Percentiles rank a stretch among this genome's conserved stretches.
Evolutionary conservation across 1,140 invertebrate species (phyloP).

Genomic region (Venturia canescens): DNA sequence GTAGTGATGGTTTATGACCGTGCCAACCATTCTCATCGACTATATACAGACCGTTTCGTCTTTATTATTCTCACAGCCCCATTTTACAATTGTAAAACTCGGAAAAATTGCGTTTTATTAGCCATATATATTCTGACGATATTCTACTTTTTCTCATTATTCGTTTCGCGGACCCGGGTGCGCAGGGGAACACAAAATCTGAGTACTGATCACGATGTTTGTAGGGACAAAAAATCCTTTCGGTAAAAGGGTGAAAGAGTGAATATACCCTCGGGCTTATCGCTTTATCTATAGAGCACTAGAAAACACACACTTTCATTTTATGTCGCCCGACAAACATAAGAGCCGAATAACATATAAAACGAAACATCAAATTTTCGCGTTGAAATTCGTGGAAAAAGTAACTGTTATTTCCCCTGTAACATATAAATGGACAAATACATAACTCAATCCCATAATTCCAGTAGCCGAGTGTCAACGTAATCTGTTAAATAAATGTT

Average conservation of each 20-base stretch:
- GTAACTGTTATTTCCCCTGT: too few species aligned
- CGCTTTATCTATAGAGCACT: too few species aligned
- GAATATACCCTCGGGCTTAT: too few species aligned
- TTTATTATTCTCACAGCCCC: conserved; percentile 8
- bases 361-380: too few species aligned
- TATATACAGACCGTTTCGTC: background rate
- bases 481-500: too few species aligned
- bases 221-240: background rate
- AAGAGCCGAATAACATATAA: too few species aligned
- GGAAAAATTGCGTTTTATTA: conserved; percentile 8
- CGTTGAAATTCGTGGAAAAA: too few species aligned
- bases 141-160: background rate
- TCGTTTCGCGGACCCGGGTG: background rate
- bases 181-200: background rate
- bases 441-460: too few species aligned
- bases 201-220: background rate
- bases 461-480: too few species aligned
- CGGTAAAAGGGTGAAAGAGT: background rate
- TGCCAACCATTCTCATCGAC: background rate
- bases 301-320: too few species aligned
- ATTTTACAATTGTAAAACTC: conserved; percentile 11
- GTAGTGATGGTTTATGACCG: background rate
- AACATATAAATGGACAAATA: too few species aligned
- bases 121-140: background rate
- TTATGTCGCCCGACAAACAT: too few species aligned